phyloP scores from a whole-genome alignment of 2,888 invertebrate genomes.

The Lithosia quadra region DNA sequence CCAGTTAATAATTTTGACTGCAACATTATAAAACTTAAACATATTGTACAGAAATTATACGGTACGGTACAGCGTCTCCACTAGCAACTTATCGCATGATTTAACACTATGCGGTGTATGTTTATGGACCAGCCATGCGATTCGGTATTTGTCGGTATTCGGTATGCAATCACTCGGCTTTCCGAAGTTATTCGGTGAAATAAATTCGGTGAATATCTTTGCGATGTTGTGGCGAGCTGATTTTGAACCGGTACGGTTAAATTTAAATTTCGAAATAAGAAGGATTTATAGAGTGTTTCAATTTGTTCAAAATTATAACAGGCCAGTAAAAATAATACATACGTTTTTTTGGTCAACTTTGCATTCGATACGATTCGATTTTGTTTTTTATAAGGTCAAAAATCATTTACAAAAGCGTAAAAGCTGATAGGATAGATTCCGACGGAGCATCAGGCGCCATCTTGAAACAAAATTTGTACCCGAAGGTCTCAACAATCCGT shows the following conservation, averaged over 20 bases:
- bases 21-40: neutral
- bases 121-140: neutral
- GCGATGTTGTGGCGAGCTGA: too few relatives aligned
- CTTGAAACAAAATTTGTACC: too few relatives aligned
- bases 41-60: neutral
- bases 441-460: too few relatives aligned
- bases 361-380: too few relatives aligned
- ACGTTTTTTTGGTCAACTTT: too few relatives aligned
- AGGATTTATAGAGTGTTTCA: too few relatives aligned
- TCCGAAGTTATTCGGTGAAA: neutral
- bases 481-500: too few relatives aligned
- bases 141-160: neutral
- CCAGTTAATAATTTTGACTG: neutral
- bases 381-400: too few relatives aligned
- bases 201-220: neutral
- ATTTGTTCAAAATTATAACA: too few relatives aligned
- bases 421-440: too few relatives aligned
- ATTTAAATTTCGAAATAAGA: neutral
- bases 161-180: neutral
- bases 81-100: slow-evolving; percentile 4
- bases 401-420: too few relatives aligned
- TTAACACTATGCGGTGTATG: neutral
- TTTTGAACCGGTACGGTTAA: neutral
- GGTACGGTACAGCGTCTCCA: neutral
- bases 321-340: too few relatives aligned